phyloP scores from a whole-genome alignment of 2,797 vertebrate species.

The Harpagifer antarcticus region DNA sequence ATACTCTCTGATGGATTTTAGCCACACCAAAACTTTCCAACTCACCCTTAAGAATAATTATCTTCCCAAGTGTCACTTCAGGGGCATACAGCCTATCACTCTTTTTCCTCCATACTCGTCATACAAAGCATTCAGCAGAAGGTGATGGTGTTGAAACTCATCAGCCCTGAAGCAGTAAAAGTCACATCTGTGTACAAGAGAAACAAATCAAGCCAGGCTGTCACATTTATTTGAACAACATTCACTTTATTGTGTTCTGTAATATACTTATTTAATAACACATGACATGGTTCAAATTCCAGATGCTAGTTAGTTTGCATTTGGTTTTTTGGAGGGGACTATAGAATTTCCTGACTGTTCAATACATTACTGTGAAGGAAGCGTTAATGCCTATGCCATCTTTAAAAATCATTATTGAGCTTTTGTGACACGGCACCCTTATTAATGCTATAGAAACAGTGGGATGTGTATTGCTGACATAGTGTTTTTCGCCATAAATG shows the following conservation, averaged over 20 bases:
- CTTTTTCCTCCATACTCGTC: constrained; percentile 1
- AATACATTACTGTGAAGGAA: constrained; percentile 50
- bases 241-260: constrained; percentile 23
- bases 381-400: constrained; percentile 23
- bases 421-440: constrained; percentile 36
- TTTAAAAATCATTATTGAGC: constrained; percentile 61
- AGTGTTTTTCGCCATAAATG: constrained; percentile 30
- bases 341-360: constrained; percentile 51
- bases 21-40: neutral
- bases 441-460: constrained; percentile 35
- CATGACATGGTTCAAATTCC: constrained; percentile 48
- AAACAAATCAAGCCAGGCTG: constrained; percentile 33
- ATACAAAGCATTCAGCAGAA: neutral
- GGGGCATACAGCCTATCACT: neutral
- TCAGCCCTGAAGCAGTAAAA: constrained; percentile 5
- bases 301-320: constrained; percentile 44
- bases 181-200: constrained; percentile 8
- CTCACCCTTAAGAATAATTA: constrained; percentile 11
- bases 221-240: constrained; percentile 36
- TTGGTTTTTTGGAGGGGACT: constrained; percentile 39
- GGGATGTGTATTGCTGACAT: constrained; percentile 26
- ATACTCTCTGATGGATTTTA: constrained; percentile 26
- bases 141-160: neutral
- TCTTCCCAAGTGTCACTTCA: constrained; percentile 8
- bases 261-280: constrained; percentile 36